Conservation (phyloP, 2,113 vertebrate species). For the Tachuris rubrigastra region DNA sequence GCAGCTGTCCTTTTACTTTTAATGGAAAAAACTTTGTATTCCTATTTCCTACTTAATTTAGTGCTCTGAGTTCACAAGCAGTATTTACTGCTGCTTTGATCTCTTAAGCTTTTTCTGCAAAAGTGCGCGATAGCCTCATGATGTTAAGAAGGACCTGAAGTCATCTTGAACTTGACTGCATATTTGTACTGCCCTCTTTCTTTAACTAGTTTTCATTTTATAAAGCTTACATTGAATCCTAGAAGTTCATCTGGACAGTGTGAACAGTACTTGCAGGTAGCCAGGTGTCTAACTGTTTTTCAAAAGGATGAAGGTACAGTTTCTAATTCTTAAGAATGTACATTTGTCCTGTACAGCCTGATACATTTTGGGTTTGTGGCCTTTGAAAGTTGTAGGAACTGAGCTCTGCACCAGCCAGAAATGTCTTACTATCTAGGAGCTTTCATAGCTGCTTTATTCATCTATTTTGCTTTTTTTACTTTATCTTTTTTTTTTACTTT, state of each 20-base stretch:
- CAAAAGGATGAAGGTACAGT: background rate
- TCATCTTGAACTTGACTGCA: background rate
- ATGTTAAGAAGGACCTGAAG: background rate
- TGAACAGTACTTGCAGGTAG: background rate
- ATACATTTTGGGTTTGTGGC: background rate
- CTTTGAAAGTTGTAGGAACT: background rate
- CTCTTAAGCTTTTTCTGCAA: background rate
- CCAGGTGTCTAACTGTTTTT: background rate
- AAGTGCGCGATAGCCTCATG: background rate
- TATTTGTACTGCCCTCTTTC: background rate
- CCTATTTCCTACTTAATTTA: background rate
- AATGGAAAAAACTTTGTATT: background rate
- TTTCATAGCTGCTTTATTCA: background rate
- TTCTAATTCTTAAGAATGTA: background rate
- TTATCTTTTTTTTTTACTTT: background rate
- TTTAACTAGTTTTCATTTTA: background rate
- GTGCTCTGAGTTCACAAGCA: background rate
- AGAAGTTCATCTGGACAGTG: background rate
- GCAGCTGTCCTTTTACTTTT: background rate
- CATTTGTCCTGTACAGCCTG: background rate
- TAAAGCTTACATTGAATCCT: background rate
- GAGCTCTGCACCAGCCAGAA: background rate
- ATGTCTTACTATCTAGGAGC: background rate
- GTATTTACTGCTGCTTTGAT: background rate
- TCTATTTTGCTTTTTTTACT: background rate